Base-by-base conservation (phyloP, 2,797 vertebrate species). In the Channa striata region DNA sequence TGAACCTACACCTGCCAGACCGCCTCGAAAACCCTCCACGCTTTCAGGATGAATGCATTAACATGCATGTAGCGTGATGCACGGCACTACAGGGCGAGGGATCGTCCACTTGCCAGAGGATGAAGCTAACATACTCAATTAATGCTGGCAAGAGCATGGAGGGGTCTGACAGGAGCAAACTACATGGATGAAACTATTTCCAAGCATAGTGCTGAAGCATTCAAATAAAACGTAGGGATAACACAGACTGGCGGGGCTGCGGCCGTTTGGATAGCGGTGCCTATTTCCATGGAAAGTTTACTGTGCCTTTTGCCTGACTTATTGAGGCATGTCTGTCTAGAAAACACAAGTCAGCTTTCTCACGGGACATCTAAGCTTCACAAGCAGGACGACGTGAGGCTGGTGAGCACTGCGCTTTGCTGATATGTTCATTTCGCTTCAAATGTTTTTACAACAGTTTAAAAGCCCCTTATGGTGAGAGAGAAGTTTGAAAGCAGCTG, bases 401-500 rank as follows among this genome's bases (percentile, higher is more conserved):
- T 74, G 83, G 68, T 59, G 83, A 86, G 74, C 74, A n/a, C 73
- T 72, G 81, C 78, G 50, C 74, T 82, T 75, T 78, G 86, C 84
- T 85, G 90, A 94, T 93, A 93, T 93, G 89, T 91, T 90, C 70
- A 5, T 91, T 91, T 89, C 89, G 84, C 79, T 83, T 88, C 72
- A 56, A 36, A 81, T 79, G 82, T 84, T 85, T 82, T 83, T 77
- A 78, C 71, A 89, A 81, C 72, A 81, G 72, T 81, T 82, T 71
- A 78, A 91, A 87, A 85, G 56, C 63, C 87, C 40, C 52, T 64
- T 70, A 70, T 64, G 81, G 72, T 10, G 61, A 89, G 88, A 71
- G 67, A 73, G 82, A 89, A 89, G 92, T 93, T 94, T 93, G 65
- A 95, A 94, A 94, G 94, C 93, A 94, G 94, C 93, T 91, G 92